A percentile compares a stretch with the other conserved stretches of the same genome.
These are phyloP conservation scores for Bursaphelenchus mucronatus DNA, from an alignment of 1,140 invertebrate genomes.

Conservation along the genomic window DNA sequence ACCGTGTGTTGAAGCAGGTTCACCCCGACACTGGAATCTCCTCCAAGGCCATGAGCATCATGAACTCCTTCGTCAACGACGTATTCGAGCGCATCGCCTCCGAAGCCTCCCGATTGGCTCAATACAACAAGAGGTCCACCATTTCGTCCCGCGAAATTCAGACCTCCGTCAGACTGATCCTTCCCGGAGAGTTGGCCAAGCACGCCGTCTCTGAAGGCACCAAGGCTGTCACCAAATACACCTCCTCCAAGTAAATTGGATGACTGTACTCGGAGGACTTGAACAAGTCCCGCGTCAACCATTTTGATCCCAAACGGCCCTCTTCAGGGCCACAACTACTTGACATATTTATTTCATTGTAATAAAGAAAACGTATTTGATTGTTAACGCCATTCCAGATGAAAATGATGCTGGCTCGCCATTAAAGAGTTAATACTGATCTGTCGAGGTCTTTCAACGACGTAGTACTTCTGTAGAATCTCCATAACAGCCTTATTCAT, in stretches of 20 bases:
- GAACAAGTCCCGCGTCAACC: too few relatives aligned
- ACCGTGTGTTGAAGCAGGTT: slow-evolving; percentile 43
- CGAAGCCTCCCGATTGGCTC: slow-evolving; percentile 60
- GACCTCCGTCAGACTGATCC: slow-evolving; percentile 67
- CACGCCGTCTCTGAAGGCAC: slow-evolving; percentile 68
- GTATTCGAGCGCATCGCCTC: slow-evolving; percentile 63
- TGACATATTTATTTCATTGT: too few relatives aligned
- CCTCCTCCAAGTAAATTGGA: slow-evolving; percentile 20
- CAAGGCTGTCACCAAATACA: slow-evolving; percentile 68
- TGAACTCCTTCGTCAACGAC: slow-evolving; percentile 67
- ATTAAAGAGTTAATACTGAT: too few relatives aligned
- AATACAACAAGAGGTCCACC: slow-evolving; percentile 62
- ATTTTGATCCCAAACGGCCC: slow-evolving; percentile 48
- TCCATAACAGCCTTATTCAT: too few relatives aligned
- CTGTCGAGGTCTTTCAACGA: too few relatives aligned
- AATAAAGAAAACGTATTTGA: too few relatives aligned
- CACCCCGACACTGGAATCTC: slow-evolving; percentile 63
- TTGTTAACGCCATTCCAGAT: too few relatives aligned
- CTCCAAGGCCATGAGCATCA: slow-evolving; percentile 68
- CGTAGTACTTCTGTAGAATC: too few relatives aligned
- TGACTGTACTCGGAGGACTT: too few relatives aligned
- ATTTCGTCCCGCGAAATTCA: slow-evolving; percentile 68
- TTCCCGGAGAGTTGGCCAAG: slow-evolving; percentile 69
- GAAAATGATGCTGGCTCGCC: too few relatives aligned
- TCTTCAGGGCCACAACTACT: slow-evolving; percentile 48